phyloP scores from a whole-genome alignment of 2,113 vertebrate species.

The Gambusia affinis region DNA sequence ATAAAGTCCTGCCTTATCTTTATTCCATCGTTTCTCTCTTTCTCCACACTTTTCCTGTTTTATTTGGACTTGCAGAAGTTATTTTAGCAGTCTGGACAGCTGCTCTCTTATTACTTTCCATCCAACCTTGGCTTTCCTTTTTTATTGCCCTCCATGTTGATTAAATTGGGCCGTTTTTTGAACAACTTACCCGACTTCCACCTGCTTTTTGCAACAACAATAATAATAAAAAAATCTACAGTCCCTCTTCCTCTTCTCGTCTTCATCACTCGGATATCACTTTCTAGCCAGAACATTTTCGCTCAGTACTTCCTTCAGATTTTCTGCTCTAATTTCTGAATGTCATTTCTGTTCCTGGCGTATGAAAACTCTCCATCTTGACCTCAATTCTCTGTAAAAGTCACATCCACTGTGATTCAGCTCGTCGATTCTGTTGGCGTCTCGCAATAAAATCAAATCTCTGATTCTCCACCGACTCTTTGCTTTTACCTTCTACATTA shows the following conservation, averaged over 20 bases:
- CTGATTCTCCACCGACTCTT: neutral
- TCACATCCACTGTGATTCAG: neutral
- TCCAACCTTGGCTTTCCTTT: neutral
- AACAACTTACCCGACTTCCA: neutral
- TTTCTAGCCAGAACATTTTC: constrained; percentile 9
- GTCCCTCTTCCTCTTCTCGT: neutral
- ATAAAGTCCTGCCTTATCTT: constrained; percentile 41
- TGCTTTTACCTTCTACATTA: too few species aligned
- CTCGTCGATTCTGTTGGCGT: neutral
- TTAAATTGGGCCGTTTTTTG: neutral
- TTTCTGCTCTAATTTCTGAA: constrained; percentile 42
- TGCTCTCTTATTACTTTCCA: neutral
- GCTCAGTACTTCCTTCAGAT: constrained; percentile 5
- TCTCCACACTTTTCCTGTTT: neutral
- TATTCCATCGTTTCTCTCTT: constrained; percentile 2
- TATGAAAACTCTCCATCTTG: neutral
- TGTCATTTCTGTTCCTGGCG: neutral
- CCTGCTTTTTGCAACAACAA: neutral
- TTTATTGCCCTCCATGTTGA: neutral
- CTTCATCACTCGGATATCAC: constrained; percentile 5
- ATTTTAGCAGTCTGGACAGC: neutral
- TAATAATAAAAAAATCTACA: neutral
- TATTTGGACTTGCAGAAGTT: neutral
- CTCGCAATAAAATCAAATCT: neutral
- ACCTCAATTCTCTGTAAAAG: neutral